phyloP scores from a whole-genome alignment of 2,888 invertebrate genomes.

The Eilema caniola region DNA sequence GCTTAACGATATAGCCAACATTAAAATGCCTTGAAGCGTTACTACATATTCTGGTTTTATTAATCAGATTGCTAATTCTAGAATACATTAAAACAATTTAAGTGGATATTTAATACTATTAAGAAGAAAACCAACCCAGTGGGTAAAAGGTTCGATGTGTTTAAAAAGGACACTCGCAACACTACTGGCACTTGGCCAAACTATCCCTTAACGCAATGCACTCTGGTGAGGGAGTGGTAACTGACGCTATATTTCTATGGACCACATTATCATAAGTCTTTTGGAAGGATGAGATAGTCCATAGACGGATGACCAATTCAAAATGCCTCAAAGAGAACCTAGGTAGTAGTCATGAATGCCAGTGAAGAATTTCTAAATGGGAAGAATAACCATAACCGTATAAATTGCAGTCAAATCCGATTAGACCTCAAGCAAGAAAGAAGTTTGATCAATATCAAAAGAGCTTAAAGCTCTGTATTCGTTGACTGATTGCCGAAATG shows the following conservation, averaged over 20 bases:
- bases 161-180: no score
- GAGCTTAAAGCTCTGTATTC: not conserved
- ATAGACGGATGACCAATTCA: not conserved
- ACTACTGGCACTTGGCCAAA: no score
- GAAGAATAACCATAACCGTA: no score
- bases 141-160: not conserved
- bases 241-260: no score
- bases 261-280: no score
- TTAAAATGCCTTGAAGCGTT: slow-evolving; percentile 5
- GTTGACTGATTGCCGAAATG: not conserved
- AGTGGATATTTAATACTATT: not conserved
- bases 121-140: not conserved
- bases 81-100: not conserved
- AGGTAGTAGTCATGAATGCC: not conserved
- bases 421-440: not conserved
- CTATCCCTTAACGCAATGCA: no score
- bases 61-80: not conserved
- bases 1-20: slow-evolving; percentile 3
- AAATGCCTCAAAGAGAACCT: not conserved
- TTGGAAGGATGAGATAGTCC: not conserved
- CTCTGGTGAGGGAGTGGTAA: no score
- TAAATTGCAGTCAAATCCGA: no score
- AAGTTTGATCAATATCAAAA: not conserved
- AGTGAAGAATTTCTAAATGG: no score
- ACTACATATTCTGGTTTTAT: not conserved